These are phyloP conservation scores for Misgurnus anguillicaudatus DNA, from an alignment of 2,113 vertebrate species.

Conservation along the genomic window DNA sequence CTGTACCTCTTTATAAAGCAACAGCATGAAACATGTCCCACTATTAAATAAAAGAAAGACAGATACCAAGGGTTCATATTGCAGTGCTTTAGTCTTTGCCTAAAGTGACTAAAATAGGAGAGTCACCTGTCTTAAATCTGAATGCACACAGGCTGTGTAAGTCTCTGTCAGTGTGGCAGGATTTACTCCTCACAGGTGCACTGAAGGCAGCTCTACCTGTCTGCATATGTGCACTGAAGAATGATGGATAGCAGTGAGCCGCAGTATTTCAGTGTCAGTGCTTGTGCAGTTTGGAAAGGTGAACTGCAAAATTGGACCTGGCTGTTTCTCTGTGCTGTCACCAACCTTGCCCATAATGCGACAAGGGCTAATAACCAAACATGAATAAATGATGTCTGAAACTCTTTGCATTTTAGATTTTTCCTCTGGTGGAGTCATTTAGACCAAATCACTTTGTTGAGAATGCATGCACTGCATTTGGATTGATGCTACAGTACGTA, in stretches of 20 bases:
- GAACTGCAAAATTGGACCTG: constrained; percentile 40
- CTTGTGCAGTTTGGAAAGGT: constrained; percentile 35
- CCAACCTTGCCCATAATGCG: constrained; percentile 47
- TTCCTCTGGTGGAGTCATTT: constrained; percentile 41
- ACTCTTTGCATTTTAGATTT: constrained; percentile 48
- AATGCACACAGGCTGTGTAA: constrained; percentile 40
- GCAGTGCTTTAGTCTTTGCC: constrained; percentile 20
- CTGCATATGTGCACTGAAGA: constrained; percentile 40
- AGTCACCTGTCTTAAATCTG: constrained; percentile 49
- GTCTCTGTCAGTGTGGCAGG: constrained; percentile 47
- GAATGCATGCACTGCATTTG: not conserved
- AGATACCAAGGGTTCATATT: constrained; percentile 31
- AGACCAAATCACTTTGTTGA: constrained; percentile 29
- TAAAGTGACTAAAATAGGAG: constrained; percentile 26
- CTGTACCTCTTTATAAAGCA: constrained; percentile 18
- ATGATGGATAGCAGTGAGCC: constrained; percentile 41
- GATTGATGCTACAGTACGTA: not conserved
- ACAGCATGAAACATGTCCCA: constrained; percentile 18
- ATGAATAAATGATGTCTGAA: constrained; percentile 48
- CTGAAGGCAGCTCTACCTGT: constrained; percentile 48
- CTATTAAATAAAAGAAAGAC: not conserved
- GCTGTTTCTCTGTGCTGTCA: constrained; percentile 34
- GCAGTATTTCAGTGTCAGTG: constrained; percentile 41
- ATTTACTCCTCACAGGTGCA: constrained; percentile 58
- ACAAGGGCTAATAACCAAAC: constrained; percentile 47